Conservation (phyloP, 2,797 vertebrate genomes). For the Aphelocoma californica region DNA sequence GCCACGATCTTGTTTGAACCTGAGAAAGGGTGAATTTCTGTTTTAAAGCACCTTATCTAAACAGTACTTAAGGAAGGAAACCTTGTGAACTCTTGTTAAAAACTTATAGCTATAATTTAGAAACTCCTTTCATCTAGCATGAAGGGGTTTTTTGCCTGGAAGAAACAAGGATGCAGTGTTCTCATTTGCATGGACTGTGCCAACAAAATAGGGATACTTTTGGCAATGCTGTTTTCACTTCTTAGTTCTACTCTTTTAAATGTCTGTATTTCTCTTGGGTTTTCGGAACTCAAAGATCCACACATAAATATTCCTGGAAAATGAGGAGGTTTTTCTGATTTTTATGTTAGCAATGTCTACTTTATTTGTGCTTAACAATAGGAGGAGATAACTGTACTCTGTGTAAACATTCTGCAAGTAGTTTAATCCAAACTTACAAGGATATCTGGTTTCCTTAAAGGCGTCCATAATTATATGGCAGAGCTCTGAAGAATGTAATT, state of each 20-base stretch:
- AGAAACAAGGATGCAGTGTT: slow-evolving; percentile 49
- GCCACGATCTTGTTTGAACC: background rate
- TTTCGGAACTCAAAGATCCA: background rate
- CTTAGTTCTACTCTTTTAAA: background rate
- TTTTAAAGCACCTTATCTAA: slow-evolving; percentile 34
- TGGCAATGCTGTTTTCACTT: background rate
- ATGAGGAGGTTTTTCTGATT: background rate
- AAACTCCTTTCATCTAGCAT: slow-evolving; percentile 52
- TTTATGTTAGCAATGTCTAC: background rate
- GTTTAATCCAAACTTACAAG: background rate
- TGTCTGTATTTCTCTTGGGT: background rate
- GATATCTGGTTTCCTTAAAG: slow-evolving; percentile 22
- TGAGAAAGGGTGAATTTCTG: slow-evolving; percentile 13
- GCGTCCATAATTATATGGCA: background rate
- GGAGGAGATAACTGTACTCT: background rate
- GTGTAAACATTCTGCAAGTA: slow-evolving; percentile 1
- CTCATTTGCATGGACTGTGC: slow-evolving; percentile 26
- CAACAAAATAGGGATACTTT: background rate
- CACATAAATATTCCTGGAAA: background rate
- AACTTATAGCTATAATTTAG: slow-evolving; percentile 44
- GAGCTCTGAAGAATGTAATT: slow-evolving; percentile 6
- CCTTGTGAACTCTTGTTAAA: slow-evolving; percentile 50
- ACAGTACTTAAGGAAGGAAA: slow-evolving; percentile 17
- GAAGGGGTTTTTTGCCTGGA: slow-evolving; percentile 3
- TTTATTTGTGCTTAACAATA: background rate